Conservation (phyloP, 2,888 invertebrate species). For the Epinotia demarniana region DNA sequence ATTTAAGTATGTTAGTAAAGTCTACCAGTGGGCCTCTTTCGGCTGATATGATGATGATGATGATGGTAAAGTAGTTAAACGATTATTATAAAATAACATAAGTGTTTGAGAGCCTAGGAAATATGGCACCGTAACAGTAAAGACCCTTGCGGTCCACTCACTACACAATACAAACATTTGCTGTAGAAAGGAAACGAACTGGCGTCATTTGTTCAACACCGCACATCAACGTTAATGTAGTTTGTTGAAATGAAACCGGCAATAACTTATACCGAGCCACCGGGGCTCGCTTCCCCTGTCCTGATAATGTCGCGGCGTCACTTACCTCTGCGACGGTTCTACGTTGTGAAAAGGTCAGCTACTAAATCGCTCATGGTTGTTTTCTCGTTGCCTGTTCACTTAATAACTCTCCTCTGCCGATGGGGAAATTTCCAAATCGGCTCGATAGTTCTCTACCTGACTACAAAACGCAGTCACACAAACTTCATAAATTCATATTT, state of each 20-base stretch:
- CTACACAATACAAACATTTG: slow-evolving; percentile 13
- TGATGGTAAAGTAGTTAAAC: neutral
- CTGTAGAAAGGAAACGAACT: neutral
- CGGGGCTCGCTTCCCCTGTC: neutral
- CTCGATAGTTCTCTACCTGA: slow-evolving; percentile 30
- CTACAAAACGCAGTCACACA: slow-evolving; percentile 30
- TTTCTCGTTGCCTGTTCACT: neutral
- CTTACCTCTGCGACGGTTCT: neutral
- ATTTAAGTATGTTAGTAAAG: neutral
- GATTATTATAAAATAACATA: slow-evolving; percentile 13
- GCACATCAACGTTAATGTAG: slow-evolving; percentile 7
- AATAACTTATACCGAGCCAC: neutral
- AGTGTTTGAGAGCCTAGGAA: neutral
- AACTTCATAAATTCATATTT: slow-evolving; percentile 46
- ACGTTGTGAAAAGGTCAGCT: slow-evolving; percentile 22
- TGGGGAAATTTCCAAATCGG: slow-evolving; percentile 35
- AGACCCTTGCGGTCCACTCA: neutral
- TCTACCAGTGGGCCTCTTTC: too few relatives aligned
- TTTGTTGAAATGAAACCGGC: slow-evolving; percentile 5
- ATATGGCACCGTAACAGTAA: slow-evolving; percentile 2
- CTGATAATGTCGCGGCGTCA: slow-evolving; percentile 27
- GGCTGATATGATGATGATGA: too few relatives aligned
- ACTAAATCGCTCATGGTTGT: slow-evolving; percentile 12
- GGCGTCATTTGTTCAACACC: neutral
- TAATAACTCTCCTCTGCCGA: slow-evolving; percentile 3